A percentile compares a stretch with the other conserved stretches of the same genome.
These are phyloP conservation scores for Drosophila orena DNA, from an alignment of 1,140 invertebrate species.

Conservation along the genomic window DNA sequence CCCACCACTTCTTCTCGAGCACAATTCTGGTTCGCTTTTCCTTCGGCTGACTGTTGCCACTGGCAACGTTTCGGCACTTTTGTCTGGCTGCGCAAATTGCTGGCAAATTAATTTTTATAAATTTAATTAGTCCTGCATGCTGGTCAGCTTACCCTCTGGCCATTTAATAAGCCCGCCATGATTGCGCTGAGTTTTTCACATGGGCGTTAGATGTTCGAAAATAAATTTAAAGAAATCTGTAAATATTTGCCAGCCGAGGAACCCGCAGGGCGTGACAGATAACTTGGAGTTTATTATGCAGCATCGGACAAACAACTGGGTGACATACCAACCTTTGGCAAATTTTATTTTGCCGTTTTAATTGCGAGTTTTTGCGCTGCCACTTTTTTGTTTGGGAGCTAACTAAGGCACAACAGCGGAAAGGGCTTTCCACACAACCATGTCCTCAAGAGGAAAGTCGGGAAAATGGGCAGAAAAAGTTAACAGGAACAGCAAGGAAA, in stretches of 20 bases:
- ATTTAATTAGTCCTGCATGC: constrained; percentile 73
- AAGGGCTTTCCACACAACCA: constrained; percentile 46
- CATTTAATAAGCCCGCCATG: constrained; percentile 24
- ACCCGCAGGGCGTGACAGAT: neutral
- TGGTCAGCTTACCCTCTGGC: constrained; percentile 43
- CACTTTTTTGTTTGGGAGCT: constrained; percentile 34
- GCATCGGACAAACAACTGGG: constrained; percentile 10
- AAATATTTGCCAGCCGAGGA: neutral
- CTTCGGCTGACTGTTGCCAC: constrained; percentile 44
- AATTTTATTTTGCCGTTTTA: constrained; percentile 17
- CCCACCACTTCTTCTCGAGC: constrained; percentile 25
- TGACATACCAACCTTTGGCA: neutral
- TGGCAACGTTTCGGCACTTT: constrained; percentile 57
- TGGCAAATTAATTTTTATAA: constrained; percentile 79
- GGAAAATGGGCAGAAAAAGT: constrained; percentile 12
- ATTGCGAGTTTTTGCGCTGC: constrained; percentile 21
- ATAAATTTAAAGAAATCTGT: neutral
- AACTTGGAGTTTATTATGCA: neutral
- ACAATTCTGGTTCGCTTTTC: constrained; percentile 7
- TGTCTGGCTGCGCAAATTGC: constrained; percentile 51
- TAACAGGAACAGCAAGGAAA: constrained; percentile 24
- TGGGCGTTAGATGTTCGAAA: neutral
- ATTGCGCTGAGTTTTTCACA: constrained; percentile 5
- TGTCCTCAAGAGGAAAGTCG: constrained; percentile 5
- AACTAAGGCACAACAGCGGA: constrained; percentile 64